Base-by-base conservation (phyloP, 1,140 invertebrate species). In the Euschistus heros region DNA sequence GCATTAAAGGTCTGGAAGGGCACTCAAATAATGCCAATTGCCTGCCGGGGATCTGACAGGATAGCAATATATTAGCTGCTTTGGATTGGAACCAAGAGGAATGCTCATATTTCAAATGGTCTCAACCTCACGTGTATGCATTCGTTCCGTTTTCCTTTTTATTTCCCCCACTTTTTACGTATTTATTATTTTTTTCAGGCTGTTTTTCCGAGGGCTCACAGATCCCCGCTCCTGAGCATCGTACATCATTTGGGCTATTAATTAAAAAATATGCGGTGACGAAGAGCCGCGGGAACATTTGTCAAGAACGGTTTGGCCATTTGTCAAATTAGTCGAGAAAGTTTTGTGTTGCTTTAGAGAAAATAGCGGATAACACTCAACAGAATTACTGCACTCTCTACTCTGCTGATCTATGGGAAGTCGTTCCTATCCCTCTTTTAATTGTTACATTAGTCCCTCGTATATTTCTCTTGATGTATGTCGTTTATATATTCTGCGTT, bases 181-280 rank as follows among this genome's bases (percentile, higher is more conserved):
- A 50, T 50, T 50, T 50, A 50, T n/a, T 50, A 10, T 44, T 50
- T 50, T 50, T 50, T 50, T 47, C 18, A 17, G 46, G 13, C 46
- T 47, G 46, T 47, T 18, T 50, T 18, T 13, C 47, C 47, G n/a
- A 20, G 42, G 17, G 42, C n/a, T 13, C 47, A 17, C n/a, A 6
- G 47, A 18, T 50, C n/a, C 20, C 20, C 47, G 7, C 47, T 50
- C 47, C 20, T 50, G 47, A 17, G 10, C 20, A 17, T 50, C 47
- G 47, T 50, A 50, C 47, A 50, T 50, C 47, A 50, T 50, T 50
- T 50, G n/a, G 47, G 47, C 47, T 20, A 50, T 50, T 50, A 50
- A 50, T 50, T 50, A 50, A 50, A 50, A 50, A 50, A 50, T 50
- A 50, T 50, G 47, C 17, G 47, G n/a, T 50, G 47, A 50, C 47